Evolutionary conservation across 2,888 invertebrate genomes (phyloP), one percentile per base, ranked within the genome.

Genomic region (Anoncus sp.): DNA sequence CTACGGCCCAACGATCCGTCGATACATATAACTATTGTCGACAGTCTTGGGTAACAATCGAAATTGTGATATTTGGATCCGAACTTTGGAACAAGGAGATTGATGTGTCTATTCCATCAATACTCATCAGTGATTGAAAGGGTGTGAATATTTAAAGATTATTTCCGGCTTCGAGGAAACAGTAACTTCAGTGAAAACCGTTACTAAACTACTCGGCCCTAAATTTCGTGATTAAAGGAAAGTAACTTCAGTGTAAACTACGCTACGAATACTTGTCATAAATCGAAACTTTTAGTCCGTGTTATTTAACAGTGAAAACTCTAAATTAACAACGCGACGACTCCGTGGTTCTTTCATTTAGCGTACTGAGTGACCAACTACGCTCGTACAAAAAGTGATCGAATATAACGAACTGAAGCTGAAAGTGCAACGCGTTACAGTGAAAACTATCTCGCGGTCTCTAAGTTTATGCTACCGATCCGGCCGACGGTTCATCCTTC

Each of bases 61-160:
- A 53, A 53, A 53, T 53, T 53, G 53, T 53, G 53, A 53, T 53
- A 53, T 53, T 53, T 14, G 53, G 53, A 53, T 53, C 27, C 53
- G 53, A 53, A 53, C 53, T 53, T 27, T 53, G 53, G 53, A 53
- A 53, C 53, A 24, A 53, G 53, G 53, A 53, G 53, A 53, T 53
- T 53, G 53, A 53, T 53, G 51, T 51, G 51, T 51, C 24, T 22
- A 51, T 51, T 51, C 20, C 51, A 51, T 51, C 51, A 51, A 51
- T 51, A 51, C 24, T 20, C 22, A 51, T 51, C 51, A 51, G 9
- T 51, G 51, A n/a, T n/a, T n/a, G n/a, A n/a, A n/a, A n/a, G n/a
- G n/a, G n/a, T n/a, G n/a, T n/a, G n/a, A n/a, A n/a, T 22, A 51
- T 51, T 20, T 6, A 24, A 51, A 51, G 51, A 22, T 10, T 51